phyloP scores from a whole-genome alignment of 2,888 invertebrate genomes.

The Clunio marinus region DNA sequence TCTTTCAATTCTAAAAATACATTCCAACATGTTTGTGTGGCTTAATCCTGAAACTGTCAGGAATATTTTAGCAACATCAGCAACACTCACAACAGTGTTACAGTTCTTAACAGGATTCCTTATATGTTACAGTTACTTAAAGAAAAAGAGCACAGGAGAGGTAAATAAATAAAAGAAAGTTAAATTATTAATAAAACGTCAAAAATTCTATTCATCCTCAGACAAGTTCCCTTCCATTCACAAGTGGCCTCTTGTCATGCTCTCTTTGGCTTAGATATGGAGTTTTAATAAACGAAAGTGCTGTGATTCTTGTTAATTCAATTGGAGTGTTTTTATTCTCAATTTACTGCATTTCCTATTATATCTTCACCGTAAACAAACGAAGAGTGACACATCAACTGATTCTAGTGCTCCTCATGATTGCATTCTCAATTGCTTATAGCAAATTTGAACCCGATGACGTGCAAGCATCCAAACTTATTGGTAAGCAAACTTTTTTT shows the following conservation, averaged over 20 bases:
- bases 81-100: conserved; percentile 71
- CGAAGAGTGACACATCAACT: conserved; percentile 61
- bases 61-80: conserved; percentile 48
- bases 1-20: background rate
- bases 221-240: conserved; percentile 22
- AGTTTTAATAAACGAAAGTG: conserved; percentile 64
- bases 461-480: conserved; percentile 54
- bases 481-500: conserved; percentile 55
- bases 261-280: conserved; percentile 80
- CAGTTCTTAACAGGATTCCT: conserved; percentile 83
- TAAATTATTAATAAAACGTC: background rate
- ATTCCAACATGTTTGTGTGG: background rate
- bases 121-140: conserved; percentile 70
- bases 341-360: conserved; percentile 66
- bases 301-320: conserved; percentile 69
- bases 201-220: background rate
- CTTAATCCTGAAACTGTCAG: background rate
- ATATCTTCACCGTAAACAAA: conserved; percentile 69
- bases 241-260: conserved; percentile 54
- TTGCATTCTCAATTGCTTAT: conserved; percentile 58
- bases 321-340: conserved; percentile 69
- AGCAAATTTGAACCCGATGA: conserved; percentile 56
- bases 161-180: background rate
- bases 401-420: conserved; percentile 53
- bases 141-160: conserved; percentile 70